A percentile compares a stretch with the other conserved stretches of the same genome.
Conservation (phyloP, 2,797 vertebrate species). For the Syngnathus rostellatus region DNA sequence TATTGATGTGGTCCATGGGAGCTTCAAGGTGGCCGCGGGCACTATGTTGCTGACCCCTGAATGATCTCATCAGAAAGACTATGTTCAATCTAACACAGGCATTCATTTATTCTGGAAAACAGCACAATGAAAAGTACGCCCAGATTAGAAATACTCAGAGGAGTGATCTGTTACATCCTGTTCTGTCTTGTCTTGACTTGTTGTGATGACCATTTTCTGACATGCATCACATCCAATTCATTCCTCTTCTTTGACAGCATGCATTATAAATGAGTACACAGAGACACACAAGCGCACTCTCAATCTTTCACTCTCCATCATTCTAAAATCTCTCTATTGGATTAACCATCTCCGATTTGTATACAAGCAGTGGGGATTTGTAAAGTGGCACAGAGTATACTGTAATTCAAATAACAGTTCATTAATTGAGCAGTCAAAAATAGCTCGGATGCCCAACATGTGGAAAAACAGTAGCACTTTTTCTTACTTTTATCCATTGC, state of each 20-base stretch:
- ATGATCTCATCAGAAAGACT: too few species aligned
- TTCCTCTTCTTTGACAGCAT: constrained; percentile 52
- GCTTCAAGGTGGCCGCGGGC: too few species aligned
- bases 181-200: constrained; percentile 49
- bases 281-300: constrained; percentile 13
- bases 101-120: constrained; percentile 22
- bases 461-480: neutral
- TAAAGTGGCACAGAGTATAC: neutral
- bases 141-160: constrained; percentile 15
- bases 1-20: too few species aligned
- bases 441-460: neutral
- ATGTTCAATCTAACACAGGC: constrained; percentile 8
- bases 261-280: constrained; percentile 63
- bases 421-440: neutral
- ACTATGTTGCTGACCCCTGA: too few species aligned
- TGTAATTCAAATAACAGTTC: constrained; percentile 9
- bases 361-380: constrained; percentile 2
- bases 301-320: neutral
- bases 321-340: constrained; percentile 7
- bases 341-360: constrained; percentile 13
- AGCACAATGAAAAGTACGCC: constrained; percentile 7
- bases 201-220: constrained; percentile 53
- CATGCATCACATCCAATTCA: constrained; percentile 61
- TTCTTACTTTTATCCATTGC: neutral
- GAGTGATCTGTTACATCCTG: constrained; percentile 37